These are phyloP conservation scores for Tetrao urogallus DNA, from an alignment of 2,113 vertebrate species.

Conservation along the genomic window DNA sequence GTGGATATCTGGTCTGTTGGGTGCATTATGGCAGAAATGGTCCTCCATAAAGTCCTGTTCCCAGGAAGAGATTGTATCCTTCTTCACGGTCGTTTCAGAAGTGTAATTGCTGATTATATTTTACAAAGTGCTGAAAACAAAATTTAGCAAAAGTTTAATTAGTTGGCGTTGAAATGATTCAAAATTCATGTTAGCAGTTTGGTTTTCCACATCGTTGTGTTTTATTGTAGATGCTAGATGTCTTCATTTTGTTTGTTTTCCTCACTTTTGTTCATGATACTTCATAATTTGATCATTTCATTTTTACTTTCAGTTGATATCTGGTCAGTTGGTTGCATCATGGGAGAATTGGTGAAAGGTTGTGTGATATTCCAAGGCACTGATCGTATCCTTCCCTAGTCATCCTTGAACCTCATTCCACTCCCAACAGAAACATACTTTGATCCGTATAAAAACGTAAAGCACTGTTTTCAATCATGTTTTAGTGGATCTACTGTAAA, in stretches of 20 bases:
- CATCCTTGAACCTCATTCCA: constrained; percentile 64
- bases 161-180: constrained; percentile 36
- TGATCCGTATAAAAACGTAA: constrained; percentile 22
- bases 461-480: background rate
- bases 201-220: constrained; percentile 73
- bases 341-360: constrained; percentile 99
- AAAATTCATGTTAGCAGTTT: constrained; percentile 57
- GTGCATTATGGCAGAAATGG: constrained; percentile 92
- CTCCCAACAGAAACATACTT: constrained; percentile 39
- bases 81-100: constrained; percentile 54
- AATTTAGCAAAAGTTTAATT: background rate
- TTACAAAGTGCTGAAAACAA: background rate
- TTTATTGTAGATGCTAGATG: constrained; percentile 64
- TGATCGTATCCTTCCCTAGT: constrained; percentile 95
- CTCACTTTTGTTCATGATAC: constrained; percentile 78
- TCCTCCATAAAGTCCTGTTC: constrained; percentile 91
- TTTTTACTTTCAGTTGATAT: constrained; percentile 97
- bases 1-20: constrained; percentile 93
- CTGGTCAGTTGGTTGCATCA: constrained; percentile 99
- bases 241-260: constrained; percentile 44
- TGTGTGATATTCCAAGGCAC: constrained; percentile 99
- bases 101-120: background rate
- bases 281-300: constrained; percentile 86
- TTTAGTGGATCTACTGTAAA: constrained; percentile 13
- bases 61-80: constrained; percentile 92